phyloP scores from a whole-genome alignment of 2,113 vertebrate genomes.

The Callionymus lyra region DNA sequence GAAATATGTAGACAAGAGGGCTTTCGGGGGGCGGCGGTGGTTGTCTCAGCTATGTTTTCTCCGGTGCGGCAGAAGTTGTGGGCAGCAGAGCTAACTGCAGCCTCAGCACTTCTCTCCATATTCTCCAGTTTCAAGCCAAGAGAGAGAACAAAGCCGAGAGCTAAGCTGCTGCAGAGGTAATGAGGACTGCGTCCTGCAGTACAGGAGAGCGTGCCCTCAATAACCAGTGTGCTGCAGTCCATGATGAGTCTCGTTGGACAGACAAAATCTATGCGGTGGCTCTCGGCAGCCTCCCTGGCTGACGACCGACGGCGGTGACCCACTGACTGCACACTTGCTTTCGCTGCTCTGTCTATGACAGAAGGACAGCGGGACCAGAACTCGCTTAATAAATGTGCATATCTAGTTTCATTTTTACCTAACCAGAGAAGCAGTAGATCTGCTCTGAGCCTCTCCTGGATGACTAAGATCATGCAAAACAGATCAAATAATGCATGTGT shows the following conservation, averaged over 20 bases:
- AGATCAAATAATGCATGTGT: too few species aligned
- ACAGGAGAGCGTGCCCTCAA: slow-evolving; percentile 56
- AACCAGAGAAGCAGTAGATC: too few species aligned
- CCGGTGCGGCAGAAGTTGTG: slow-evolving; percentile 59
- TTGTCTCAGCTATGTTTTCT: slow-evolving; percentile 55
- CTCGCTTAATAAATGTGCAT: slow-evolving; percentile 54
- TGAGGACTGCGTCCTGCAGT: slow-evolving; percentile 53
- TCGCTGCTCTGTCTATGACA: slow-evolving; percentile 42
- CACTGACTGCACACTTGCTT: slow-evolving; percentile 52
- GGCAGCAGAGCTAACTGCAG: slow-evolving; percentile 62
- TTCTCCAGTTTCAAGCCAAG: slow-evolving; percentile 65
- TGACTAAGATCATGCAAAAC: too few species aligned
- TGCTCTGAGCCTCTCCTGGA: too few species aligned
- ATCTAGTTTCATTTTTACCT: too few species aligned
- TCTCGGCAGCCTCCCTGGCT: slow-evolving; percentile 39
- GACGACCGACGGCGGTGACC: slow-evolving; percentile 46
- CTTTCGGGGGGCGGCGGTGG: slow-evolving; percentile 34
- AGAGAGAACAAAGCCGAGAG: slow-evolving; percentile 62
- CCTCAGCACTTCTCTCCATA: slow-evolving; percentile 64
- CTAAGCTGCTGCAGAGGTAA: slow-evolving; percentile 64
- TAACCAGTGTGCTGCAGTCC: slow-evolving; percentile 52
- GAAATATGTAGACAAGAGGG: slow-evolving; percentile 52
- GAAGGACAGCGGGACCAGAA: slow-evolving; percentile 48
- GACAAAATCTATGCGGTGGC: slow-evolving; percentile 51
- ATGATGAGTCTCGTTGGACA: slow-evolving; percentile 51